Percentiles rank a stretch among this genome's conserved stretches.
These are phyloP conservation scores for Zaprionus taronus DNA, from an alignment of 1,140 invertebrate species.

Conservation along the genomic window DNA sequence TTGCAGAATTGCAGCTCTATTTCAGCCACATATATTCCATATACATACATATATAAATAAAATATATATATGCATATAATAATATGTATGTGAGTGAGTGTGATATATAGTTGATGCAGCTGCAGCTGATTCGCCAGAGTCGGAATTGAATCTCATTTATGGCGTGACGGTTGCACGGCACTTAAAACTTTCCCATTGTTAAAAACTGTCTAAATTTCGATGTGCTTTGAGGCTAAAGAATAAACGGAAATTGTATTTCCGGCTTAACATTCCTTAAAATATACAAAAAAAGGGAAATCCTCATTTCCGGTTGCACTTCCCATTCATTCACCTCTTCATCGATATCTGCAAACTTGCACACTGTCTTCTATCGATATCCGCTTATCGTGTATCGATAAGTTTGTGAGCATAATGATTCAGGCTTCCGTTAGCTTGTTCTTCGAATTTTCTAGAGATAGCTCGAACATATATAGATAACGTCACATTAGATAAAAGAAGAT, in stretches of 20 bases:
- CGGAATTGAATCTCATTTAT: background rate
- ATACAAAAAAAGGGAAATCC: background rate
- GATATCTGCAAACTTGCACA: too few relatives aligned
- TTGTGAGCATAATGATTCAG: conserved; percentile 2
- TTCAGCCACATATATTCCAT: background rate
- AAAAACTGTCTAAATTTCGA: background rate
- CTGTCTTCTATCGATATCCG: background rate
- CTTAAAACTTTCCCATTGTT: background rate
- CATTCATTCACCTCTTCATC: too few relatives aligned
- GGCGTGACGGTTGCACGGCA: background rate
- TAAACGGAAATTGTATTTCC: background rate
- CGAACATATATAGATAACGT: background rate
- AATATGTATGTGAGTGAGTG: background rate
- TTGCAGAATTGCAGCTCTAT: conserved; percentile 28
- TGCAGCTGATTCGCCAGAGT: background rate
- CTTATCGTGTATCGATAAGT: background rate
- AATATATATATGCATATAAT: background rate
- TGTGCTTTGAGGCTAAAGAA: background rate
- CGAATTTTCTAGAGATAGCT: background rate
- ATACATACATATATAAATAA: background rate
- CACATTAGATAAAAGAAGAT: background rate
- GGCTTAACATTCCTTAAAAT: background rate
- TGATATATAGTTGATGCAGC: conserved; percentile 1
- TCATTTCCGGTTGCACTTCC: too few relatives aligned
- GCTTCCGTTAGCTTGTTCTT: background rate